A percentile compares a stretch with the other conserved stretches of the same genome.
These are phyloP conservation scores for Megalops atlanticus DNA, from an alignment of 2,113 vertebrate genomes.

Conservation along the genomic window DNA sequence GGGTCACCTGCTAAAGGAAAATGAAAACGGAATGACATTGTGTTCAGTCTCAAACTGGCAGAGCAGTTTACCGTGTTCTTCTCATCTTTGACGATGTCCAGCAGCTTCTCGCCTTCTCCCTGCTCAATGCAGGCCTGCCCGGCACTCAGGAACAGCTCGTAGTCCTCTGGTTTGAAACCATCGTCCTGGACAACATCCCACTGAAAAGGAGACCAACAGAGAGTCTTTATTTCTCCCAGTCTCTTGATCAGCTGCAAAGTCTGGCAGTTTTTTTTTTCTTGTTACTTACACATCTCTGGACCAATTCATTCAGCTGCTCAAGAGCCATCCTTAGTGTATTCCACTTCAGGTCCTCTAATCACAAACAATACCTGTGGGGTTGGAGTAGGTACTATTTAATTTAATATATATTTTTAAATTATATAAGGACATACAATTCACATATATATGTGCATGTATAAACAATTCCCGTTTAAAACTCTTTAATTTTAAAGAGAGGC, in stretches of 20 bases:
- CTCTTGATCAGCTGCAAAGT: not conserved
- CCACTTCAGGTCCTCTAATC: constrained; percentile 16
- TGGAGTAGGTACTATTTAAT: not conserved
- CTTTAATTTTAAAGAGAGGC: not conserved
- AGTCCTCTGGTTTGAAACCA: constrained; percentile 84
- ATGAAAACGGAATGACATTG: not conserved
- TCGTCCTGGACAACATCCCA: constrained; percentile 84
- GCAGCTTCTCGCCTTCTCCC: constrained; percentile 77
- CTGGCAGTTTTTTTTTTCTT: not conserved
- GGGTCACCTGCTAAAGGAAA: not conserved
- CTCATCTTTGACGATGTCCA: constrained; percentile 87
- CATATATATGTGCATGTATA: no score
- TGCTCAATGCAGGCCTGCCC: constrained; percentile 87
- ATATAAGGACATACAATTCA: no score
- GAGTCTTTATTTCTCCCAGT: not conserved
- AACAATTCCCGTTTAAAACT: not conserved
- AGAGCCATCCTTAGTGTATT: constrained; percentile 76
- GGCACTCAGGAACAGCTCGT: constrained; percentile 79
- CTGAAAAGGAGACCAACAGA: not conserved
- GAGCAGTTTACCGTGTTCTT: constrained; percentile 80
- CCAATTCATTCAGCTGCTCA: constrained; percentile 85
- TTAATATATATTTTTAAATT: not conserved
- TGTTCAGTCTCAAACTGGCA: not conserved
- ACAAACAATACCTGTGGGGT: constrained; percentile 19
- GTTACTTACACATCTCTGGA: constrained; percentile 91